Evolutionary conservation across 2,797 vertebrate genomes (phyloP), one percentile per base, ranked within the genome.

Genomic region (Semotilus atromaculatus): DNA sequence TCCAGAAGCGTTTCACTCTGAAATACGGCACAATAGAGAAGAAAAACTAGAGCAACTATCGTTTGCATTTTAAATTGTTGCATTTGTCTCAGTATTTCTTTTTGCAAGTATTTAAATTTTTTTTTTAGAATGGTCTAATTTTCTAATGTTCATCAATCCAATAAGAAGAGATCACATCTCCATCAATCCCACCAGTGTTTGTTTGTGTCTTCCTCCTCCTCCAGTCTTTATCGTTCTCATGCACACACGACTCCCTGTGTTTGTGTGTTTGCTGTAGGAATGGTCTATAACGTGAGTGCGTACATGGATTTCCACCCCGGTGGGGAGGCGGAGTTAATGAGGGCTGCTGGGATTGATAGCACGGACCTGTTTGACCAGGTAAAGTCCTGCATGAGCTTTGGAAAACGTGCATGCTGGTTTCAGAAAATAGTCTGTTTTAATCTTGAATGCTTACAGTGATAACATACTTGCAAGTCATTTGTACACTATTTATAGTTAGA

Each of bases 301-400:
- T 99, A 99, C 88, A 98, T 99, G 97, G 97, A 99, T 85, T 99
- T 97, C 90, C 98, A 99, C 89, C 98, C 98, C 0, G 98, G 98
- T 6, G 98, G 98, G 58, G 97, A 98, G 83, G 96, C 96, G 36
- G 98, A 99, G 77, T 92, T 99, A 48, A 98, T 99, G 97, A 97
- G 91, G 93, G 97, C 97, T 18, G 98, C 98, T 60, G 98, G 98
- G 84, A 81, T 93, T 58, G 98, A 99, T 89, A 97, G 97, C 60
- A 99, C 98, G 13, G 96, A 98, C 64, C 95, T 99, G 64, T 99
- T 99, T 88, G 96, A 99, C 91, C 96, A 99, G 97, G 98, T 99
- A 89, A 92, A 18, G 43, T 10, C 21, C 18, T 60, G 8, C 23
- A 14, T 11, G 14, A 66, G 21, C 34, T 14, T 23, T 23, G 9